These are phyloP conservation scores for Clusia tigrina DNA, from an alignment of 2,888 invertebrate species.

Conservation along the genomic window DNA sequence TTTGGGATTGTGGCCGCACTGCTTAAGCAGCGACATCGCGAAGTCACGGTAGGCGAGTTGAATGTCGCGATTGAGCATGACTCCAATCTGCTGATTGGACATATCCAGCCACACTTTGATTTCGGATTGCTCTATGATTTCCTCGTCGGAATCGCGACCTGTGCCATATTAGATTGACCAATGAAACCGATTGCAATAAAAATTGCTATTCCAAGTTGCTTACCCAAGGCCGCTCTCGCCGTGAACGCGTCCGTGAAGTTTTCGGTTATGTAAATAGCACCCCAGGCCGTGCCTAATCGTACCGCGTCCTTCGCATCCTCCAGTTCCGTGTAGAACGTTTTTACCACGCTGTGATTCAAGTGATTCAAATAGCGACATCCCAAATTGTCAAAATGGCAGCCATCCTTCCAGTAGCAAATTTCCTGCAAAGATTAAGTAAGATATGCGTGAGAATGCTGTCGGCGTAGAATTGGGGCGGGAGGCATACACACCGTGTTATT, in stretches of 20 bases:
- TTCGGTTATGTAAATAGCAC: slow-evolving; percentile 85
- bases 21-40: slow-evolving; percentile 75
- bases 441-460: background rate
- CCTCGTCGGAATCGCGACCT: slow-evolving; percentile 83
- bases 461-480: background rate
- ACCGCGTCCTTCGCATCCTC: slow-evolving; percentile 78
- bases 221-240: slow-evolving; percentile 79
- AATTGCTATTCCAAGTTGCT: slow-evolving; percentile 18
- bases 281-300: slow-evolving; percentile 83
- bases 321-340: slow-evolving; percentile 74
- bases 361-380: slow-evolving; percentile 83
- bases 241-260: slow-evolving; percentile 89
- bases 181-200: background rate
- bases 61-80: slow-evolving; percentile 86
- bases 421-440: slow-evolving; percentile 40
- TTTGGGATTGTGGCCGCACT: slow-evolving; percentile 82
- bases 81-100: slow-evolving; percentile 94
- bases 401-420: slow-evolving; percentile 61
- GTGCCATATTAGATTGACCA: slow-evolving; percentile 22
- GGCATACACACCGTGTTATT: slow-evolving; percentile 56
- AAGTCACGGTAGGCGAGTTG: slow-evolving; percentile 88
- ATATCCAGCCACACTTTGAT: slow-evolving; percentile 91
- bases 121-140: slow-evolving; percentile 86
- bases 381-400: slow-evolving; percentile 76
- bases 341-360: slow-evolving; percentile 77